These are phyloP conservation scores for Drosophila neocordata DNA, from an alignment of 1,140 invertebrate species.

Conservation along the genomic window DNA sequence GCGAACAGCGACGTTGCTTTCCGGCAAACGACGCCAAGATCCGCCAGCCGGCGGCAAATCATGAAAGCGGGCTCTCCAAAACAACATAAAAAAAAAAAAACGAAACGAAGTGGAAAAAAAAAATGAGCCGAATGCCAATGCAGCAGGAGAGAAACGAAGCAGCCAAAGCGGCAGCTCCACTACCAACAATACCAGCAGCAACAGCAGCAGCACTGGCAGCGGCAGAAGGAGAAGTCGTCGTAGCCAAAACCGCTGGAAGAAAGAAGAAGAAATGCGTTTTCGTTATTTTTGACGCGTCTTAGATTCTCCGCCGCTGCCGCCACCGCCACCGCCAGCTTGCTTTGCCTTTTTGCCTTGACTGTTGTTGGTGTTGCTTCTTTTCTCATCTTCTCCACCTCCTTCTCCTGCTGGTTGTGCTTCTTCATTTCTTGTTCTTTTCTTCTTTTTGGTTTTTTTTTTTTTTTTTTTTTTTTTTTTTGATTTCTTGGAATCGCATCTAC, in stretches of 20 bases:
- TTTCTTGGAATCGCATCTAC: constrained; percentile 77
- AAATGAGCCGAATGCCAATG: constrained; percentile 53
- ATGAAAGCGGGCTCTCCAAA: constrained; percentile 60
- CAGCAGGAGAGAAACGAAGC: constrained; percentile 32
- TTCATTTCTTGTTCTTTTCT: constrained; percentile 22
- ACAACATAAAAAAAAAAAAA: constrained; percentile 17
- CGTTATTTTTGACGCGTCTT: constrained; percentile 77
- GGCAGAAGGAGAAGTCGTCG: constrained; percentile 25
- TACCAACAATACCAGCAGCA: constrained; percentile 29
- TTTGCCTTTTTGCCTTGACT: background rate
- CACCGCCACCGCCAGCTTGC: background rate
- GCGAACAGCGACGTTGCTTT: constrained; percentile 48
- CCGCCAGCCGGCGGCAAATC: constrained; percentile 70
- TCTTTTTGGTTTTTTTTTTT: constrained; percentile 31
- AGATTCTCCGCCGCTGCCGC: constrained; percentile 54
- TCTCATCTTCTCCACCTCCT: background rate
- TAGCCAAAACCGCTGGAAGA: constrained; percentile 10
- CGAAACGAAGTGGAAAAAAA: constrained; percentile 19
- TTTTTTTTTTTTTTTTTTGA: constrained; percentile 58
- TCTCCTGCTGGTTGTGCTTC: constrained; percentile 15
- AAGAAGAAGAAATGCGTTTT: constrained; percentile 69
- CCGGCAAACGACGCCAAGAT: constrained; percentile 55
- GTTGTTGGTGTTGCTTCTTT: background rate
- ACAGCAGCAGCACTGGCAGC: constrained; percentile 32
- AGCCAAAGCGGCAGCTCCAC: constrained; percentile 13